Percentiles rank a stretch among this genome's conserved stretches.
These are phyloP conservation scores for Limanda limanda DNA, from an alignment of 2,113 vertebrate species.

Conservation along the genomic window DNA sequence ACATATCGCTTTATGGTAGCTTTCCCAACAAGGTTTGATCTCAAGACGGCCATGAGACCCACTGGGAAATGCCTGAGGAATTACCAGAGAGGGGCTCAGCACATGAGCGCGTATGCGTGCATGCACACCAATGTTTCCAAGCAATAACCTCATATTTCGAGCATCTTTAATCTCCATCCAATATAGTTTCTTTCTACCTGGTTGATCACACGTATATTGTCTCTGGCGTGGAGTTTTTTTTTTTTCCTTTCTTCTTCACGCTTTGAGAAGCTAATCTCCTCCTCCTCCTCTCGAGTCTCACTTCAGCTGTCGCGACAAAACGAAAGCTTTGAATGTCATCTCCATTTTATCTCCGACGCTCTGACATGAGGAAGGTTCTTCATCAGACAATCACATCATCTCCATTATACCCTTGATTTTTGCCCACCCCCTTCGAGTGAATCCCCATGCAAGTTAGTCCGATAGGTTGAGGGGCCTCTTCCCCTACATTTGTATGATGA, in stretches of 20 bases:
- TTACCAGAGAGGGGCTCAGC: constrained; percentile 40
- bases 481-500: constrained; percentile 32
- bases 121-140: constrained; percentile 36
- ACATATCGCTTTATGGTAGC: constrained; percentile 63
- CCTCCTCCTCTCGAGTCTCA: constrained; percentile 51
- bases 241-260: constrained; percentile 9
- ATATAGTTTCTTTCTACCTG: constrained; percentile 65
- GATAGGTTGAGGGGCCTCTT: constrained; percentile 13
- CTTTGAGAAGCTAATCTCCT: constrained; percentile 66
- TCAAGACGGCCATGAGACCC: constrained; percentile 57
- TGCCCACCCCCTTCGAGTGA: background rate
- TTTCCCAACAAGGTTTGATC: constrained; percentile 69
- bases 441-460: constrained; percentile 1
- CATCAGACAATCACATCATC: constrained; percentile 32
- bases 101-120: constrained; percentile 15
- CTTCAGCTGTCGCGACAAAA: constrained; percentile 50
- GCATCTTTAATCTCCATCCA: constrained; percentile 63
- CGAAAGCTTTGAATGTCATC: constrained; percentile 43
- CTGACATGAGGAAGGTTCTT: background rate
- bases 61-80: constrained; percentile 67
- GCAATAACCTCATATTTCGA: constrained; percentile 57
- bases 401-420: background rate
- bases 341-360: constrained; percentile 51
- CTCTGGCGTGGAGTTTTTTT: constrained; percentile 39
- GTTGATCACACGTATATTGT: constrained; percentile 61